A percentile compares a stretch with the other conserved stretches of the same genome.
These are phyloP conservation scores for Micrastur ruficollis DNA, from an alignment of 2,797 vertebrate species.

Conservation along the genomic window DNA sequence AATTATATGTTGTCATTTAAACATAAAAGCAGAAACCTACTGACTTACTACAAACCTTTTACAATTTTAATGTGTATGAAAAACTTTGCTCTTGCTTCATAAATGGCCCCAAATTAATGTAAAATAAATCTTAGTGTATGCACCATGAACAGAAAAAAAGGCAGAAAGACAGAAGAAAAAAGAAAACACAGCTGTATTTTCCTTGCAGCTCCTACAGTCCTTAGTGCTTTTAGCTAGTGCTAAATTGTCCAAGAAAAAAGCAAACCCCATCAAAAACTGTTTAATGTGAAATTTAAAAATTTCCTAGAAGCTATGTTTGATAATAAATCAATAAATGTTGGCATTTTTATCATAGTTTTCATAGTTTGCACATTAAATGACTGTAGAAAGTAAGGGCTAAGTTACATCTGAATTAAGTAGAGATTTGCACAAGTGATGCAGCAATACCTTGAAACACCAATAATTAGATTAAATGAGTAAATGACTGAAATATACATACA, in stretches of 20 bases:
- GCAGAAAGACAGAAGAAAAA: neutral
- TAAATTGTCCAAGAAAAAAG: conserved; percentile 1
- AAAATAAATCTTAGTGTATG: conserved; percentile 54
- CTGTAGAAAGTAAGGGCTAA: neutral
- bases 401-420: neutral
- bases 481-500: neutral
- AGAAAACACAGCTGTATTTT: conserved; percentile 7
- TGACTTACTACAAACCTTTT: conserved; percentile 9
- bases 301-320: neutral
- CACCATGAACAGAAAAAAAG: neutral
- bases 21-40: conserved; percentile 47
- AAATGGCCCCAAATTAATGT: conserved; percentile 64
- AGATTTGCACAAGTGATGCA: conserved; percentile 30
- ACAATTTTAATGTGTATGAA: conserved; percentile 55
- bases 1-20: conserved; percentile 67
- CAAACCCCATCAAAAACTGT: neutral
- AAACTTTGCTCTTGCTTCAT: conserved; percentile 57
- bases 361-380: conserved; percentile 7
- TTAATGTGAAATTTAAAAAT: conserved; percentile 33
- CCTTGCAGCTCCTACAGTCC: conserved; percentile 13
- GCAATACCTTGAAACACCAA: conserved; percentile 4
- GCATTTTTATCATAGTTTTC: conserved; percentile 53
- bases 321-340: conserved; percentile 35
- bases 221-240: conserved; percentile 42
- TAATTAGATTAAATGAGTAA: neutral